These are phyloP conservation scores for Apteryx owenii DNA, from an alignment of 2,113 vertebrate genomes.

Conservation along the genomic window DNA sequence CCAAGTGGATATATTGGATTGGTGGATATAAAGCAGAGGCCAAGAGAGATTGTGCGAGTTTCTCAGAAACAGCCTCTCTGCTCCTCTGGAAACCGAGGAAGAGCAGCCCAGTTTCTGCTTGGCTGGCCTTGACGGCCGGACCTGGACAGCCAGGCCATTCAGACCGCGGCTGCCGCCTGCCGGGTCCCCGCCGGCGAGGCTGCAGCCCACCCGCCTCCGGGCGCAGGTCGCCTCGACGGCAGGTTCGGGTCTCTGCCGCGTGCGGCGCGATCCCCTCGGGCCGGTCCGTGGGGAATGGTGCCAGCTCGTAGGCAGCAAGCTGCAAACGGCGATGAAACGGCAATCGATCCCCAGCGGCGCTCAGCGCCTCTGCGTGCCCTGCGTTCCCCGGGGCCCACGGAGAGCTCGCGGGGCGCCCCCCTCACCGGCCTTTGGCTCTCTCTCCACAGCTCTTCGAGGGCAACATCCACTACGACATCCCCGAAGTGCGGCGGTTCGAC, in stretches of 20 bases:
- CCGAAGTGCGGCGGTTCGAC: conserved; percentile 93
- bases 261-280: no score
- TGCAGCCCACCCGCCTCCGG: no score
- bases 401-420: neutral
- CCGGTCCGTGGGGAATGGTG: no score
- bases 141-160: neutral
- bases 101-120: neutral
- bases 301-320: neutral
- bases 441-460: conserved; percentile 91
- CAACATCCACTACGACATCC: conserved; percentile 95
- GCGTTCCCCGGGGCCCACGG: neutral
- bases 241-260: no score
- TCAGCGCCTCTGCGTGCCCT: neutral
- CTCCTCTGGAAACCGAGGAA: neutral
- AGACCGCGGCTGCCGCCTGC: neutral
- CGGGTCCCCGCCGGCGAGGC: no score
- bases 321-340: neutral
- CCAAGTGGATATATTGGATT: neutral
- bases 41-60: conserved; percentile 36
- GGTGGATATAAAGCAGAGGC: neutral
- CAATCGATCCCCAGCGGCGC: neutral
- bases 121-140: neutral
- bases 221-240: no score
- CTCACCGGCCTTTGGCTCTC: neutral
- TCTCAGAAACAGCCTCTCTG: conserved; percentile 33